phyloP scores from a whole-genome alignment of 1,140 invertebrate genomes.

The Trichoplusia ni region DNA sequence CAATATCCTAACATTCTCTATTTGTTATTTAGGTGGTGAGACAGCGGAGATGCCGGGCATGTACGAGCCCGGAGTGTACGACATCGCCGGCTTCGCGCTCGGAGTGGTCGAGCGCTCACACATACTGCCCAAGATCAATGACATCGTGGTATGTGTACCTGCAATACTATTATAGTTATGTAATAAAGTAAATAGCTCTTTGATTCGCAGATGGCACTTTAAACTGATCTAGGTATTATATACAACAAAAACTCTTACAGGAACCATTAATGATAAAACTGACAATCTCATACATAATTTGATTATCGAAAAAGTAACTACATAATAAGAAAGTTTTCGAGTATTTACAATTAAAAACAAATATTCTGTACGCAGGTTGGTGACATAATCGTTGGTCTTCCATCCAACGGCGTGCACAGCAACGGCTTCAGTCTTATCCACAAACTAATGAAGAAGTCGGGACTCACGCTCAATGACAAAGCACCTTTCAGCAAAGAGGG shows the following conservation, averaged over 20 bases:
- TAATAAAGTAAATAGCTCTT: no score
- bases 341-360: not conserved
- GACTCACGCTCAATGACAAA: conserved; percentile 84
- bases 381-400: conserved; percentile 93
- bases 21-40: conserved; percentile 88
- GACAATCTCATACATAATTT: no score
- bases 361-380: conserved; percentile 74
- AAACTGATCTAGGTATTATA: no score
- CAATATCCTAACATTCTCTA: not conserved
- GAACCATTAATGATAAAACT: no score
- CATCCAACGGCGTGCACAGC: conserved; percentile 95
- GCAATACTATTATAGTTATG: not conserved
- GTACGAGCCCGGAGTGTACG: conserved; percentile 93
- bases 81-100: conserved; percentile 97
- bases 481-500: conserved; percentile 89
- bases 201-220: no score
- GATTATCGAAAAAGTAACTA: no score
- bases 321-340: no score
- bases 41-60: conserved; percentile 98
- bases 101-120: conserved; percentile 91
- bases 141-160: conserved; percentile 81
- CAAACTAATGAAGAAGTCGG: conserved; percentile 88
- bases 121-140: conserved; percentile 87
- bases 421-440: conserved; percentile 98
- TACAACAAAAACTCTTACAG: no score